Evolutionary conservation across 2,888 invertebrate genomes (phyloP), one percentile per base, ranked within the genome.

Genomic region (Dorcus parallelipipedus): DNA sequence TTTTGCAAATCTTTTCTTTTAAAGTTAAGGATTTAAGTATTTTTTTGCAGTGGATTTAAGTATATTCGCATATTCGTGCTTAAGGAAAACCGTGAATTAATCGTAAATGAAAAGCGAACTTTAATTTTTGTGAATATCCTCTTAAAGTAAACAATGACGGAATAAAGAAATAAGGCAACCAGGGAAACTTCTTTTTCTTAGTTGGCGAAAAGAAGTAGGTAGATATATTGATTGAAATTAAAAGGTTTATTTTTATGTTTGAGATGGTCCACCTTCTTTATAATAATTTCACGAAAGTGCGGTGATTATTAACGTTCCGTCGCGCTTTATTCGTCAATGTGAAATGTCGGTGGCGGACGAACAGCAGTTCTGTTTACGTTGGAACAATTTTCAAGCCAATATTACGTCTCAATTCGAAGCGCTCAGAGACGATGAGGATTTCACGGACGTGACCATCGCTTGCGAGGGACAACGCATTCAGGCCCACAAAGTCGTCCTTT

Each of bases 311-410:
- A 39, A 56, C 55, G 45, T 54, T 42, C 33, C 38, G 49, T 43
- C 50, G 41, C 38, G 49, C 47, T 20, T 40, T 47, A 55, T 55
- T 38, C 42, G 48, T 41, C 49, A n/a, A 52, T 38, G 43, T 52
- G 49, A 49, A 23, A 58, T 61, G 56, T 59, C 56, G 50, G 38
- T 82, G 80, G 82, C 81, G 78, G 85, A 85, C 79, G 89, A 89
- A 82, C 91, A 91, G 83, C 91, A 91, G 83, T 91, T 91, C 82
- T 91, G 91, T 84, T 85, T 92, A 81, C 86, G 91, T 82, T 92
- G 92, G 92, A 91, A 92, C 83, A 91, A 91, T 84, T 90, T 89
- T 83, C 90, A 90, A 83, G 89, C 90, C 69, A 91, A 91, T 81
- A 89, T 92, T 79, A 89, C 91, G 75, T 88, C 90, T 78, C 91